phyloP scores from a whole-genome alignment of 2,797 vertebrate species.

The Pempheris klunzingeri region DNA sequence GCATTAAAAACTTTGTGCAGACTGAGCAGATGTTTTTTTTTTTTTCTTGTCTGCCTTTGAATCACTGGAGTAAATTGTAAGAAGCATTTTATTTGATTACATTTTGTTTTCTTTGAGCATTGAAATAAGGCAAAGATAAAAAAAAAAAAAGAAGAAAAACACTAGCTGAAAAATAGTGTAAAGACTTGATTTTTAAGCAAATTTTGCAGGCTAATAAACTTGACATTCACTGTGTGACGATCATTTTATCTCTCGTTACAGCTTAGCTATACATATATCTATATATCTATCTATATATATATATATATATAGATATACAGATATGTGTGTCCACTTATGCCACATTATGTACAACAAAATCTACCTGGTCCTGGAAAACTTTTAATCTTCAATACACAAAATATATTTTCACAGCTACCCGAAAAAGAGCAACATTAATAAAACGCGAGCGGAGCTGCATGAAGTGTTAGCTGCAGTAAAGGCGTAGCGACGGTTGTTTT shows the following conservation, averaged over 20 bases:
- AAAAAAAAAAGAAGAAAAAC: too few species aligned
- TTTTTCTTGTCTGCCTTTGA: constrained; percentile 29
- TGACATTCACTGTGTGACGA: constrained; percentile 36
- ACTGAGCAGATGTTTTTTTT: not conserved
- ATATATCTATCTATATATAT: too few species aligned
- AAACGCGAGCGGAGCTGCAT: constrained; percentile 28
- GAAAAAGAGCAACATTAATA: constrained; percentile 13
- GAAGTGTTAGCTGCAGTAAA: constrained; percentile 26
- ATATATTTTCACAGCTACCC: constrained; percentile 13
- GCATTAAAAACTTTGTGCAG: constrained; percentile 24
- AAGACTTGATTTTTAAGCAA: constrained; percentile 32
- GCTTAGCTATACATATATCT: too few species aligned
- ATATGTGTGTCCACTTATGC: too few species aligned
- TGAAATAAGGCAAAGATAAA: constrained; percentile 61
- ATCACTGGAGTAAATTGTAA: constrained; percentile 18
- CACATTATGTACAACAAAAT: constrained; percentile 17
- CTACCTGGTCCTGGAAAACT: constrained; percentile 8
- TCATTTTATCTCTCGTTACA: constrained; percentile 27
- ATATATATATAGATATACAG: too few species aligned
- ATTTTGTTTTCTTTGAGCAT: constrained; percentile 28
- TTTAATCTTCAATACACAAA: not conserved
- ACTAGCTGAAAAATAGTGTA: constrained; percentile 18
- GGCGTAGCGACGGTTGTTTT: constrained; percentile 15
- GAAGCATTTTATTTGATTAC: constrained; percentile 29
- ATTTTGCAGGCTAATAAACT: constrained; percentile 9